Evolutionary conservation across 2,113 vertebrate species (phyloP).

Genomic region (Mystacornis crossleyi): DNA sequence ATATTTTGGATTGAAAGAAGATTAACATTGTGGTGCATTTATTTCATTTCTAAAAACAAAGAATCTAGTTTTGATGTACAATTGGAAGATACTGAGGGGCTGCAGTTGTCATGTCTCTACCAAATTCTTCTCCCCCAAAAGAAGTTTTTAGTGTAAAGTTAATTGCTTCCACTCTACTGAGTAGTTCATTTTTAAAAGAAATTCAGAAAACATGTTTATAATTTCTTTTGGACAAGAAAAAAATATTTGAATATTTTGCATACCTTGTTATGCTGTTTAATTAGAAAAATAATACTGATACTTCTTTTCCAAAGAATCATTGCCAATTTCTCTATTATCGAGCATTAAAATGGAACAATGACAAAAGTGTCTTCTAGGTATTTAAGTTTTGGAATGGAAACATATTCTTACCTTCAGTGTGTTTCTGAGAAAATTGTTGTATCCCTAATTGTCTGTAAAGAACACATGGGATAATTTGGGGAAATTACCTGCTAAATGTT

Average conservation of each 20-base stretch:
- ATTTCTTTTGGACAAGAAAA: not conserved
- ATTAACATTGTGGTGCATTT: not conserved
- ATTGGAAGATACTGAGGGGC: not conserved
- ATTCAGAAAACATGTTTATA: not conserved
- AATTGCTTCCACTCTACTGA: not conserved
- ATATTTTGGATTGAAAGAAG: not conserved
- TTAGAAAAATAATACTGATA: not conserved
- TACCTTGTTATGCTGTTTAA: not conserved
- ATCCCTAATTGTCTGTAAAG: not conserved
- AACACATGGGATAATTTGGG: not conserved
- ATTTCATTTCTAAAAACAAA: not conserved
- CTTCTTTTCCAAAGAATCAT: not conserved
- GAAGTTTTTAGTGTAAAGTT: not conserved
- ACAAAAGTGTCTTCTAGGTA: not conserved
- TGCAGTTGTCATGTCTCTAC: not conserved
- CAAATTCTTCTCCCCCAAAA: not conserved
- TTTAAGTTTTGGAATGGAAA: not conserved
- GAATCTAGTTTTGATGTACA: not conserved
- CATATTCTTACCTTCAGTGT: not conserved
- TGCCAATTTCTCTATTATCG: not conserved
- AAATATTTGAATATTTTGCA: not conserved
- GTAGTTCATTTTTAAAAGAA: not conserved
- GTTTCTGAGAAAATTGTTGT: not conserved
- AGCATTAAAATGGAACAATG: not conserved
- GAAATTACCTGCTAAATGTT: not conserved